Conservation (phyloP, 2,888 invertebrate genomes). For the Aquatica leii region DNA sequence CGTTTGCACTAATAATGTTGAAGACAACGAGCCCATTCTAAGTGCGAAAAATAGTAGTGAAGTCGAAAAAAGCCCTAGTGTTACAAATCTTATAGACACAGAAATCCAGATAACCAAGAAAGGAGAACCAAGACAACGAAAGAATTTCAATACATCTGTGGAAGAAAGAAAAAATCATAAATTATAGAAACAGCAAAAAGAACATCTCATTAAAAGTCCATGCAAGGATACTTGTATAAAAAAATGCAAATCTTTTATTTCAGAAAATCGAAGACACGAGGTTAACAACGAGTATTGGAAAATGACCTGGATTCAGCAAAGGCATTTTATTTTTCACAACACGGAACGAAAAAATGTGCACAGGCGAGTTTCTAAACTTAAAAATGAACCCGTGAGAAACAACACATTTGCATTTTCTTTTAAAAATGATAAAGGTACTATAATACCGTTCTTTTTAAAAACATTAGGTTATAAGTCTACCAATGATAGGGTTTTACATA, state of each 20-base stretch:
- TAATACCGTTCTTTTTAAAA: not conserved
- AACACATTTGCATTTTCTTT: slow-evolving; percentile 6
- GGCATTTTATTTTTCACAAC: slow-evolving; percentile 2
- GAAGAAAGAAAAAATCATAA: slow-evolving; percentile 10
- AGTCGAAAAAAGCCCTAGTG: not conserved
- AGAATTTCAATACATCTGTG: not conserved
- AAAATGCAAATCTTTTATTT: slow-evolving; percentile 6
- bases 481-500: not conserved
- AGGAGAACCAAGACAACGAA: slow-evolving; percentile 2
- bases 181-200: slow-evolving; percentile 1
- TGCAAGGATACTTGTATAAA: slow-evolving; percentile 2
- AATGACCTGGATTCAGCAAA: slow-evolving; percentile 4
- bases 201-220: slow-evolving; percentile 6
- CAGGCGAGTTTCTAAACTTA: too few relatives aligned
- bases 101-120: slow-evolving; percentile 3
- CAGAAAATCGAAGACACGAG: slow-evolving; percentile 5
- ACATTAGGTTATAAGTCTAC: not conserved
- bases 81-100: not conserved
- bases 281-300: slow-evolving; percentile 2
- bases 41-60: not conserved
- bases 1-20: not conserved
- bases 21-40: not conserved
- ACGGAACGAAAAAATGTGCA: slow-evolving; percentile 8
- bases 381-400: slow-evolving; percentile 3
- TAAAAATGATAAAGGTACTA: slow-evolving; percentile 1